A percentile compares a stretch with the other conserved stretches of the same genome.
phyloP scores from a whole-genome alignment of 1,140 invertebrate species.

The Saccostrea cuccullata region DNA sequence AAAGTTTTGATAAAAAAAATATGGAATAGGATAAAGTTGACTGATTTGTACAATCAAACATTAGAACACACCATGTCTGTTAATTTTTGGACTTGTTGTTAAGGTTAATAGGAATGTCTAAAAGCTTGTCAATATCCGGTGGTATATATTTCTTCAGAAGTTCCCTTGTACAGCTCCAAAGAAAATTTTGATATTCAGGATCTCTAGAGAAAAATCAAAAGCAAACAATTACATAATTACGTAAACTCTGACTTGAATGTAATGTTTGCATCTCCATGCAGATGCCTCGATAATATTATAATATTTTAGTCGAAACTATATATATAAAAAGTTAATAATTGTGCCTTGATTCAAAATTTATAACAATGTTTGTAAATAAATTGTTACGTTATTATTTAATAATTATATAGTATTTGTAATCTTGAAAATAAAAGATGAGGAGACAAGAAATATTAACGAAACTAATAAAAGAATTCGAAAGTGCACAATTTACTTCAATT shows the following conservation, averaged over 20 bases:
- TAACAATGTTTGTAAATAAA: no score
- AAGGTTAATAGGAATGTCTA: neutral
- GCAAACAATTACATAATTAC: neutral
- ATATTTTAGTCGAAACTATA: no score
- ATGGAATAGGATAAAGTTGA: neutral
- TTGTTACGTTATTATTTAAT: no score
- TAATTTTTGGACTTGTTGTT: neutral
- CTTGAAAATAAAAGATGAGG: no score
- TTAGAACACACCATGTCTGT: neutral
- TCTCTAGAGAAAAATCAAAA: constrained; percentile 46
- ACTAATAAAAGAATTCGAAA: no score
- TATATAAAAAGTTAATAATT: no score
- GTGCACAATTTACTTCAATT: no score
- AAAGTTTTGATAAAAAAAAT: neutral
- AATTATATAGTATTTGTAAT: no score
- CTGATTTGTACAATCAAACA: neutral
- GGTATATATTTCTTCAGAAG: constrained; percentile 42
- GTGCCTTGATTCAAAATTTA: no score
- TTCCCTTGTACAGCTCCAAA: constrained; percentile 48
- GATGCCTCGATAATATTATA: no score
- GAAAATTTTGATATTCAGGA: constrained; percentile 48
- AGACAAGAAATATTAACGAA: no score
- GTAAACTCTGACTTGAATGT: neutral
- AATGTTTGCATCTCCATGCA: no score
- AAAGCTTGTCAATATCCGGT: constrained; percentile 33